Base-by-base conservation (phyloP, 2,888 invertebrate genomes). In the Crematogaster levior region DNA sequence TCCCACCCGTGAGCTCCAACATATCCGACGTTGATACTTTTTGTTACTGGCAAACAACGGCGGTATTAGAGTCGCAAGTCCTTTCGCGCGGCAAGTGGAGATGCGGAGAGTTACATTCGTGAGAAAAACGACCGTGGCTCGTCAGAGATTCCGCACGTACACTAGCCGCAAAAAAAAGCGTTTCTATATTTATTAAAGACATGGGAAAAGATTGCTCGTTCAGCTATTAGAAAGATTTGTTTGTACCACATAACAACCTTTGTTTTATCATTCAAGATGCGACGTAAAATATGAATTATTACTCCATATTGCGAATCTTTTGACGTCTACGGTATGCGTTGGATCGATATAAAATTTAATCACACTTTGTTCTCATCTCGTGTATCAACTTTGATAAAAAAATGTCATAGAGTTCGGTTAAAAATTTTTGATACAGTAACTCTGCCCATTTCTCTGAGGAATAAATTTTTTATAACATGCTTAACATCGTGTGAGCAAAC, bases 71-170 rank as follows among this genome's bases (percentile, higher is more conserved):
- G 21, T 15, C 48, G 48, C n/a, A n/a, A n/a, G 43, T 65, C 80
- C 77, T 85, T 84, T 83, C 86, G 84, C 86, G 84, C 61, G 74
- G 61, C 87, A 83, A 84, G 84, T 74, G 80, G 73, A 75, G 83
- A 82, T 70, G 68, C 61, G 77, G 81, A 58, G 83, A 82, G 74
- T 83, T 73, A 68, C 70, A 74, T 48, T 58, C 40, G 43, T 48
- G 51, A 58, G 83, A 88, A 84, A 86, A 85, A 84, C 68, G 56
- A 30, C 9, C 46, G 60, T 51, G 58, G 72, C 88, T 86, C 84
- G 83, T 83, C 85, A 85, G 63, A 79, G 68, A 84, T 84, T 83
- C 83, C 58, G 73, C 82, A 77, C 68, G 84, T 84, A 83, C 82
- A 27, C 27, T 27, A 15, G 37, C 12, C n/a, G 24, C 37, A 37